These are phyloP conservation scores for Oeneis ivallda DNA, from an alignment of 2,888 invertebrate species.

Conservation along the genomic window DNA sequence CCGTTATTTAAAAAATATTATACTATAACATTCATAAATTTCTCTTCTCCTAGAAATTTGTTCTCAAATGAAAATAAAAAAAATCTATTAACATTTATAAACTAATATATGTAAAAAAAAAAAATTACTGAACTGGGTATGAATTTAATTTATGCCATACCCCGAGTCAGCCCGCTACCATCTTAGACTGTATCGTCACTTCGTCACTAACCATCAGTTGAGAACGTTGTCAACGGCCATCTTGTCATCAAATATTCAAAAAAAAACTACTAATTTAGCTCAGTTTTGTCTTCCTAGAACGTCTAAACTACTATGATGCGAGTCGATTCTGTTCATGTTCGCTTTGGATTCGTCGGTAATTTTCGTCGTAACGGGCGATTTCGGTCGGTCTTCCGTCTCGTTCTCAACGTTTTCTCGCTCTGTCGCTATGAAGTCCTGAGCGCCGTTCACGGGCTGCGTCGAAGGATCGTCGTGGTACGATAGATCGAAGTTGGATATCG, in stretches of 20 bases:
- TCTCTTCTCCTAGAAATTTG: background rate
- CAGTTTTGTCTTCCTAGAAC: slow-evolving; percentile 46
- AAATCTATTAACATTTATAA: too few species aligned
- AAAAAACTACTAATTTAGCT: slow-evolving; percentile 17
- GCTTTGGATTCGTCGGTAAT: slow-evolving; percentile 67
- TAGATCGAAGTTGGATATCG: slow-evolving; percentile 62
- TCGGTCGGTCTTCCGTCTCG: slow-evolving; percentile 45
- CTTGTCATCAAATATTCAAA: too few species aligned
- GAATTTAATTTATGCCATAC: too few species aligned
- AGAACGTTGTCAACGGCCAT: too few species aligned
- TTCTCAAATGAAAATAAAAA: too few species aligned
- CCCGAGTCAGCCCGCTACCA: too few species aligned
- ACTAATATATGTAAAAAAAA: too few species aligned
- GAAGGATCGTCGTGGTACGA: slow-evolving; percentile 48
- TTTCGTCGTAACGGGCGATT: slow-evolving; percentile 45
- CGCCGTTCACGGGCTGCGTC: slow-evolving; percentile 56
- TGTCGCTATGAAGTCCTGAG: slow-evolving; percentile 58
- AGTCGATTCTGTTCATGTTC: slow-evolving; percentile 77
- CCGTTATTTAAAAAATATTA: too few species aligned
- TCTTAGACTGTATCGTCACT: too few species aligned
- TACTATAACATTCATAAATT: background rate
- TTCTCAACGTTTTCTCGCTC: slow-evolving; percentile 55
- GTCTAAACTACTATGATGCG: slow-evolving; percentile 72
- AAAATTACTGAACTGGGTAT: background rate
- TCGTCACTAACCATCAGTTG: too few species aligned